These are phyloP conservation scores for Siniperca scherzeri DNA, from an alignment of 2,797 vertebrate species.

Conservation along the genomic window DNA sequence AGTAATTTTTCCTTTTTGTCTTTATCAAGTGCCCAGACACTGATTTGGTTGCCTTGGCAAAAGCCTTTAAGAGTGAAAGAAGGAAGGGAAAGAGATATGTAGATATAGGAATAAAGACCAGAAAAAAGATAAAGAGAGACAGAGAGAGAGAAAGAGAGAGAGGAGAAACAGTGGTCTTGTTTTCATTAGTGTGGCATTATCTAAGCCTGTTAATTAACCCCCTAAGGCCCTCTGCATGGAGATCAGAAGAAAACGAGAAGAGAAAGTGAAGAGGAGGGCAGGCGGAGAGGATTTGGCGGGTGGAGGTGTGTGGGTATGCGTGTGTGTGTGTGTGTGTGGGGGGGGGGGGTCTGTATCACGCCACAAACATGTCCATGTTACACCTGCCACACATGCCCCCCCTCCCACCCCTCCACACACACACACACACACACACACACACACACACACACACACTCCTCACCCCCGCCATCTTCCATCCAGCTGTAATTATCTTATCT, in stretches of 20 bases:
- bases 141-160: slow-evolving; percentile 43
- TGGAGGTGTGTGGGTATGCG: slow-evolving; percentile 52
- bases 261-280: slow-evolving; percentile 66
- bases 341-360: not conserved
- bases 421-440: not conserved
- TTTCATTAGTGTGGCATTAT: slow-evolving; percentile 88
- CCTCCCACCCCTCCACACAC: not conserved
- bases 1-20: slow-evolving; percentile 16
- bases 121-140: slow-evolving; percentile 2
- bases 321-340: slow-evolving; percentile 45
- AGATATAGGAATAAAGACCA: slow-evolving; percentile 10
- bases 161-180: slow-evolving; percentile 75
- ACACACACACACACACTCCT: not conserved
- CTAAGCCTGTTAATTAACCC: slow-evolving; percentile 87
- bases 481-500: slow-evolving; percentile 27
- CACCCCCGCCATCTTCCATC: not conserved
- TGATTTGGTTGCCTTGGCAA: slow-evolving; percentile 1
- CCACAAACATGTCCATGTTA: slow-evolving; percentile 54
- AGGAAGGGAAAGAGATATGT: not conserved
- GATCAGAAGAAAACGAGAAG: slow-evolving; percentile 78
- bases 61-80: slow-evolving; percentile 16
- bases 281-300: slow-evolving; percentile 66
- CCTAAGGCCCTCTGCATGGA: slow-evolving; percentile 81
- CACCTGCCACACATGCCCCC: slow-evolving; percentile 34
- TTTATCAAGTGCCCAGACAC: slow-evolving; percentile 18